phyloP scores from a whole-genome alignment of 2,797 vertebrate genomes.

The Gallinago solitaria region DNA sequence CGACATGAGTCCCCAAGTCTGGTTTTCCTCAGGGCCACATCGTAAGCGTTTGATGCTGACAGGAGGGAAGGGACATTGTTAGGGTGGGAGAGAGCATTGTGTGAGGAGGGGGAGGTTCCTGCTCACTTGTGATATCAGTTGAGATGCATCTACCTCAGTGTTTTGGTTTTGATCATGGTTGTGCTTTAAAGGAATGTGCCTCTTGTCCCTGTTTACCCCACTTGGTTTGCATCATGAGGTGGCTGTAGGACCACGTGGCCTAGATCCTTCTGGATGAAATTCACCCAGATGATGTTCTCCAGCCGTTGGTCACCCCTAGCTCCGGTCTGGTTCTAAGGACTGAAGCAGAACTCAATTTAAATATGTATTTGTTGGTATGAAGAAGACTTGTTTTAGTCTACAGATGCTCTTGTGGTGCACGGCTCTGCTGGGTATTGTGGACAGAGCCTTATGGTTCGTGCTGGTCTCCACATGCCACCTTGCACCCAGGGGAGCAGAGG shows the following conservation, averaged over 20 bases:
- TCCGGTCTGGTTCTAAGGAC: background rate
- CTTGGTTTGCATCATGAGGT: background rate
- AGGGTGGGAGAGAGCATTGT: background rate
- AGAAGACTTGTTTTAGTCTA: background rate
- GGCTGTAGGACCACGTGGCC: background rate
- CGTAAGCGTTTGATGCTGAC: background rate
- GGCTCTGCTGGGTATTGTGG: background rate
- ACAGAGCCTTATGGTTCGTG: background rate
- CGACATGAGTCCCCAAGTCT: fast-evolving
- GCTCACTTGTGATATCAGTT: background rate
- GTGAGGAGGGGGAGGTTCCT: background rate
- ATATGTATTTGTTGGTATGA: background rate
- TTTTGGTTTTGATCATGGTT: background rate
- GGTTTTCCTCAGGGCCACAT: background rate
- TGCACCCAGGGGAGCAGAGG: background rate
- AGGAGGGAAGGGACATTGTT: background rate
- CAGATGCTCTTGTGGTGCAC: background rate
- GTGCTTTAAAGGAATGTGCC: background rate
- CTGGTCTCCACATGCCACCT: background rate
- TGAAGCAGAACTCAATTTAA: background rate
- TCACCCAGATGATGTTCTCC: background rate
- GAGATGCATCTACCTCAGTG: background rate
- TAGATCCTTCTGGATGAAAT: background rate
- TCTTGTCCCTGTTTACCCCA: background rate
- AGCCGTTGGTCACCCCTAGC: background rate